Evolutionary conservation across 2,113 vertebrate species (phyloP).

Genomic region (Alosa alosa): DNA sequence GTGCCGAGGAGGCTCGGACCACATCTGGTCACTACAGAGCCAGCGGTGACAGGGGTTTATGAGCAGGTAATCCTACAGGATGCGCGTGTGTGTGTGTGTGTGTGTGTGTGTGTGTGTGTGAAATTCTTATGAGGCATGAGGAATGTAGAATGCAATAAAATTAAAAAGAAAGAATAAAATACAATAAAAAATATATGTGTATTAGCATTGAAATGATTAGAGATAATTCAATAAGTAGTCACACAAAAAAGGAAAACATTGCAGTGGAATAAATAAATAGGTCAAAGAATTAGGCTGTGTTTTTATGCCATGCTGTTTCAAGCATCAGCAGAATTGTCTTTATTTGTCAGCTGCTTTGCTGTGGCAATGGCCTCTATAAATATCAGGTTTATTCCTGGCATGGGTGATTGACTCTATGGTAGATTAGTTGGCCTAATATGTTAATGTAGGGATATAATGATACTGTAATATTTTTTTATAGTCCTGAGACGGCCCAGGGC

Average conservation of each 20-base stretch:
- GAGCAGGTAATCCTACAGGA: constrained; percentile 19
- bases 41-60: not conserved
- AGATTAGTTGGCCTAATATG: not conserved
- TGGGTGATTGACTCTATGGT: not conserved
- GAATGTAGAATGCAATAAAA: too few relatives aligned
- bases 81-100: constrained; percentile 30
- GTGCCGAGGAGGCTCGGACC: constrained; percentile 36
- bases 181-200: too few relatives aligned
- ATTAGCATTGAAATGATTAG: too few relatives aligned
- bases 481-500: not conserved
- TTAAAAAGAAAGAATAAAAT: not conserved
- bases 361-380: not conserved
- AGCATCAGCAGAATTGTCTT: not conserved
- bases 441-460: not conserved
- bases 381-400: not conserved
- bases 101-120: not conserved
- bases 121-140: too few relatives aligned
- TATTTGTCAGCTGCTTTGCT: not conserved
- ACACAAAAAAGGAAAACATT: not conserved
- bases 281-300: not conserved
- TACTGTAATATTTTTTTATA: not conserved
- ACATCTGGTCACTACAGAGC: constrained; percentile 32
- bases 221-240: not conserved
- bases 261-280: not conserved
- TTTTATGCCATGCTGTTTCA: not conserved